phyloP scores from a whole-genome alignment of 2,797 vertebrate genomes.

The Gobionotothen gibberifrons region DNA sequence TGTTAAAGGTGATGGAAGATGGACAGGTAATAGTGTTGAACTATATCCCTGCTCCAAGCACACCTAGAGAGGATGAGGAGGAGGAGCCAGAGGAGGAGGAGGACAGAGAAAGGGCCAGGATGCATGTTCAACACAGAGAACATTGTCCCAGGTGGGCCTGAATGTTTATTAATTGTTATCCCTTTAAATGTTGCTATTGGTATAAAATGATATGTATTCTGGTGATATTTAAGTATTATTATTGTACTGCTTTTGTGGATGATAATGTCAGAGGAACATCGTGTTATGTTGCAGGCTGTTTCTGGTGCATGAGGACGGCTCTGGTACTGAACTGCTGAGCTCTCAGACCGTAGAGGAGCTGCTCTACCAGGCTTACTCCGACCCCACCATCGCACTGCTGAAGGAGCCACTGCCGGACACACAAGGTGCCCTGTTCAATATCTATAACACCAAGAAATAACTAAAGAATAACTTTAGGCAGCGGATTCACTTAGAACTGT shows the following conservation, averaged over 20 bases:
- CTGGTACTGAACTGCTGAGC: constrained; percentile 90
- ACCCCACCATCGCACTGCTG: constrained; percentile 83
- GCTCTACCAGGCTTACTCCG: constrained; percentile 77
- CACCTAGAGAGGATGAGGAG: constrained; percentile 33
- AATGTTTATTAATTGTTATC: not conserved
- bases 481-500: not conserved
- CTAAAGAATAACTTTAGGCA: not conserved
- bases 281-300: constrained; percentile 86
- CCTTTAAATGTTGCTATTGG: not conserved
- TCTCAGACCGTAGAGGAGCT: constrained; percentile 81
- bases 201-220: not conserved
- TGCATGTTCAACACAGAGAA: constrained; percentile 12
- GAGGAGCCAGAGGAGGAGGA: constrained; percentile 39
- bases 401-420: constrained; percentile 87
- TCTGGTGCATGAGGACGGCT: constrained; percentile 86
- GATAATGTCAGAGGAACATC: not conserved
- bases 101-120: constrained; percentile 35
- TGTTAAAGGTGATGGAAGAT: constrained; percentile 88
- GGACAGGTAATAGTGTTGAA: constrained; percentile 81
- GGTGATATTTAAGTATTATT: not conserved
- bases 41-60: constrained; percentile 52
- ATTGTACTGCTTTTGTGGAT: not conserved
- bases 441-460: not conserved
- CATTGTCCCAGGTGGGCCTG: not conserved
- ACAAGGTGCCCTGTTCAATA: constrained; percentile 76